These are phyloP conservation scores for Poeciliopsis retropinna DNA, from an alignment of 2,113 vertebrate genomes.

Conservation along the genomic window DNA sequence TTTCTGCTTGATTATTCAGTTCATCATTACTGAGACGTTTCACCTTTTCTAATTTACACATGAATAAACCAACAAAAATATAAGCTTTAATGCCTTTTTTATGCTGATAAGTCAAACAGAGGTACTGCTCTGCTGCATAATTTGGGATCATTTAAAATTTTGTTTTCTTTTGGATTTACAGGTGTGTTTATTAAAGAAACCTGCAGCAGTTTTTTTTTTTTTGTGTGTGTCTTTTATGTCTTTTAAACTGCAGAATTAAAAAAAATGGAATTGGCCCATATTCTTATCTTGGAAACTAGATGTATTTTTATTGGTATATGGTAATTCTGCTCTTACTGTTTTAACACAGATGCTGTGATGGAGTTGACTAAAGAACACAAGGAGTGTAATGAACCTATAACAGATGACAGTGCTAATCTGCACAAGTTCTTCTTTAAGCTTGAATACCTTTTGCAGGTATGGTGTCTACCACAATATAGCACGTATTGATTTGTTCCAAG, in stretches of 20 bases:
- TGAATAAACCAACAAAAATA: background rate
- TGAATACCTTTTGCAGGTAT: conserved; percentile 89
- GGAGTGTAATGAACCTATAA: conserved; percentile 89
- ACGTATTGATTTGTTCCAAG: background rate
- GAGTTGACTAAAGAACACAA: conserved; percentile 89
- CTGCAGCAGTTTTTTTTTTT: background rate
- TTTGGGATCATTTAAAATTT: background rate
- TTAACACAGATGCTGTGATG: conserved; percentile 86
- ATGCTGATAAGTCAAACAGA: background rate
- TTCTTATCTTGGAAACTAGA: background rate
- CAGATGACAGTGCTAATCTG: conserved; percentile 90
- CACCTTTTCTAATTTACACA: background rate
- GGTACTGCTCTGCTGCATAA: background rate
- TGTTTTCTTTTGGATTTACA: background rate
- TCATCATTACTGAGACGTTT: too few relatives aligned
- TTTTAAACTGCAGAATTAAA: background rate
- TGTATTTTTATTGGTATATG: background rate
- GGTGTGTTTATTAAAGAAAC: background rate
- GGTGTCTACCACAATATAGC: background rate
- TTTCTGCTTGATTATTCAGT: too few relatives aligned
- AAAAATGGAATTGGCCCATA: background rate
- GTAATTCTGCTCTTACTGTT: conserved; percentile 27
- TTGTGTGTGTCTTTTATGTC: too few relatives aligned
- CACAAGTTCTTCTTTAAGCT: conserved; percentile 96
- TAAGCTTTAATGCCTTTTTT: background rate